Conservation (phyloP, 1,140 invertebrate genomes). For the Philaenus spumarius region DNA sequence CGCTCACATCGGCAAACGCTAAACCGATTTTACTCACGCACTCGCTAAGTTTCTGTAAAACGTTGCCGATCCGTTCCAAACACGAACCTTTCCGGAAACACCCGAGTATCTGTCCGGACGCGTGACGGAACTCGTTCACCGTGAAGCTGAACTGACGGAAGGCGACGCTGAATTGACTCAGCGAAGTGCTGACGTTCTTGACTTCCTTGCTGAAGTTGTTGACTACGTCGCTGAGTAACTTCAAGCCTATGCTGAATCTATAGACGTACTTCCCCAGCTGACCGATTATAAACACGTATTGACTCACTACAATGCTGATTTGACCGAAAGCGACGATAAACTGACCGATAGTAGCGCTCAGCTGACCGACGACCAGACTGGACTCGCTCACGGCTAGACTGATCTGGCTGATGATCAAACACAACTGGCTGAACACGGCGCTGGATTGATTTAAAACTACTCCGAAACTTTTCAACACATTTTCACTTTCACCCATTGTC, state of each 20-base stretch:
- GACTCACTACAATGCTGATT: not conserved
- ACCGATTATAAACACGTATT: conserved; percentile 1
- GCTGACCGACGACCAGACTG: conserved; percentile 1
- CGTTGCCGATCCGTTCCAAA: not conserved
- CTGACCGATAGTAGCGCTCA: not conserved
- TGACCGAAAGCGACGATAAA: conserved; percentile 1
- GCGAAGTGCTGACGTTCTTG: not conserved
- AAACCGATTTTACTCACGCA: not conserved
- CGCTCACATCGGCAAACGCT: not conserved
- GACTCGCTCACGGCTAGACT: conserved; percentile 6
- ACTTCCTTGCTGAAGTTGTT: not conserved
- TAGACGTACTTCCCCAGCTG: not conserved
- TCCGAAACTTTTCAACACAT: not conserved
- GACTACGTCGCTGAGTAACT: not conserved
- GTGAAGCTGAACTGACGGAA: not conserved
- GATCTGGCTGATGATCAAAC: not conserved
- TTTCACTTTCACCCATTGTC: not conserved
- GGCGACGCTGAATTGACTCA: conserved; percentile 2
- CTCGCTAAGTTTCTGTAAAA: not conserved
- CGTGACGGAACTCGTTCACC: not conserved
- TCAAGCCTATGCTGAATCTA: not conserved
- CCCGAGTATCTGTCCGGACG: not conserved
- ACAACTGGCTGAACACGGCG: not conserved
- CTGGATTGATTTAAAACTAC: not conserved
- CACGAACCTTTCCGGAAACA: not conserved